Evolutionary conservation across 2,888 invertebrate species (phyloP), one percentile per base, ranked within the genome.

Genomic region (Catocala sponsa): DNA sequence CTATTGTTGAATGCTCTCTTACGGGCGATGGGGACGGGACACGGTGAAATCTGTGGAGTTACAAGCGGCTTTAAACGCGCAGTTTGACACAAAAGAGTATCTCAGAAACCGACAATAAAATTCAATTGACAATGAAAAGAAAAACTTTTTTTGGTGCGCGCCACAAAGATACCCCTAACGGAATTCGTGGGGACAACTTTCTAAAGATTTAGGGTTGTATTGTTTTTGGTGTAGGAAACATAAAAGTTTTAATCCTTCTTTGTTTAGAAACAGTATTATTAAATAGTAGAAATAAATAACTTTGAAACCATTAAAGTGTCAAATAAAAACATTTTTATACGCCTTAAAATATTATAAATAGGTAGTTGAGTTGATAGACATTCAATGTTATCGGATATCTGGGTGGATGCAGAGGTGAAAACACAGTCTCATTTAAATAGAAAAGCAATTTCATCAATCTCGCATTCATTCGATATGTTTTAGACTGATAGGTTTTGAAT

Each of bases 91-190:
- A 94, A 94, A 92, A 92, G 92, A 86, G 86, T 89, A 91, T 92
- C 91, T 90, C 84, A 88, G 91, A 92, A 94, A 91, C 92, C 91
- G 86, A 92, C 93, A 92, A 94, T 94, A 94, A 94, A 92, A 91
- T 91, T 92, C 92, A 92, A 92, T 92, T 92, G 92, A 93, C 94
- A 92, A 92, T 91, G 88, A 88, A 86, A 86, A 82, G 88, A 50
- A 85, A 85, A 80, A 78, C 74, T 85, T 90, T 87, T 86, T 88
- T 87, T 85, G 83, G 72, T 77, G 69, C 68, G 71, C 82, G 79
- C 86, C 87, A 88, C 91, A 89, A 88, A 85, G 86, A 90, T 88
- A 76, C 63, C 84, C 85, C 84, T 91, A 94, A 92, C 92, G 93
- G 93, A 79, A 87, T 84, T 79, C 76, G 59, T 72, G 83, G 88